These are phyloP conservation scores for Dryomyza anilis DNA, from an alignment of 2,888 invertebrate species.

Conservation along the genomic window DNA sequence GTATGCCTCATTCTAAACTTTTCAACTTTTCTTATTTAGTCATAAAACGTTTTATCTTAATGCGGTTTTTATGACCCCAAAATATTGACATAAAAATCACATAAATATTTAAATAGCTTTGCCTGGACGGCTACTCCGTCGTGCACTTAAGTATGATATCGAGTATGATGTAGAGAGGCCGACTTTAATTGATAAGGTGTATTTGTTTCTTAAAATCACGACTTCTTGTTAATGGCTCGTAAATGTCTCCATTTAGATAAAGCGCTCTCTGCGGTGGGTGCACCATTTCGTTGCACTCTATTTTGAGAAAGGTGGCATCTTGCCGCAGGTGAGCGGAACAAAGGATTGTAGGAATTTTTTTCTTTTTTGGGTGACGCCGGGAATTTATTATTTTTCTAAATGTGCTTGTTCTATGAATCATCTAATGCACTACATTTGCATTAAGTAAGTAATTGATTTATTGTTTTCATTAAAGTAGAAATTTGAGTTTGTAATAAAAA, in stretches of 20 bases:
- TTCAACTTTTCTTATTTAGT: background rate
- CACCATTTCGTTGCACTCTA: too few relatives aligned
- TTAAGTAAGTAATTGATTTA: background rate
- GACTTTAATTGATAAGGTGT: background rate
- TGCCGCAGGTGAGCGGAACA: background rate
- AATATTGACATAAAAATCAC: constrained; percentile 1
- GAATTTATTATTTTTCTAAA: background rate
- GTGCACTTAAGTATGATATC: too few relatives aligned
- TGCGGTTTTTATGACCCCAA: background rate
- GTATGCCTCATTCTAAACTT: too few relatives aligned
- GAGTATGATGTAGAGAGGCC: background rate
- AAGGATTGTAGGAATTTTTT: background rate
- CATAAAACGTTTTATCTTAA: constrained; percentile 1
- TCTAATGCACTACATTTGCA: background rate
- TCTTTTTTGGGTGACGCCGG: background rate
- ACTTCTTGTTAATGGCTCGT: constrained; percentile 9
- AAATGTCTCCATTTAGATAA: background rate
- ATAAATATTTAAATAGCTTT: background rate
- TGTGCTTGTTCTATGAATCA: background rate
- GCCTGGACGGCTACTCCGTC: background rate
- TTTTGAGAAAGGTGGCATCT: constrained; percentile 10
- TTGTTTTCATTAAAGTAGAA: background rate
- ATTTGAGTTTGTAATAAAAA: too few relatives aligned
- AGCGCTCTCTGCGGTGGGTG: background rate
- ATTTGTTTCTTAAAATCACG: constrained; percentile 4